Conservation (phyloP, 2,113 vertebrate genomes). For the Tupaia tana region DNA sequence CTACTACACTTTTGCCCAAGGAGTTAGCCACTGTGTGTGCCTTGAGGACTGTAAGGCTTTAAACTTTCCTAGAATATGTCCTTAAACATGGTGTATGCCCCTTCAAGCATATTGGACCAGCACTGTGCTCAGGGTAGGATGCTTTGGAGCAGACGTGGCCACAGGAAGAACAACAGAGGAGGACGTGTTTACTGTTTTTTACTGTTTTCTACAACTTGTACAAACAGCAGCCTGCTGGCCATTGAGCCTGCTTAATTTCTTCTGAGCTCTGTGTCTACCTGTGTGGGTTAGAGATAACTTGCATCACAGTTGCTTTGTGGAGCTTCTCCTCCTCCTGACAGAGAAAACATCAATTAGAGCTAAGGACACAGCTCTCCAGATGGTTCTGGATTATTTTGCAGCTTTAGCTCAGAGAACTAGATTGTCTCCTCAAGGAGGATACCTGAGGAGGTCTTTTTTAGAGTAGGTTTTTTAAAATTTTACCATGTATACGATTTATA, state of each 20-base stretch:
- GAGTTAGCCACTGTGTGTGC: neutral
- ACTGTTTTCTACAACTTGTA: neutral
- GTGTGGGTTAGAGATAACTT: neutral
- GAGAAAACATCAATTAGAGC: slow-evolving; percentile 4
- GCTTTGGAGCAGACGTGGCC: neutral
- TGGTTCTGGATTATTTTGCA: neutral
- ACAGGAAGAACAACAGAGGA: neutral
- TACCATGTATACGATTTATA: neutral
- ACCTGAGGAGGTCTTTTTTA: neutral
- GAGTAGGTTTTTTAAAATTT: neutral
- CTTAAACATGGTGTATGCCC: neutral
- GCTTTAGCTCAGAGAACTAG: neutral
- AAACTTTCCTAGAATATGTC: neutral
- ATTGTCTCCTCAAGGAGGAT: neutral
- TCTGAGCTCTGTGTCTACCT: neutral
- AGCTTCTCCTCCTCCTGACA: neutral
- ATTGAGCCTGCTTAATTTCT: neutral
- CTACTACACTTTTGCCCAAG: neutral
- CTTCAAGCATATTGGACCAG: too few relatives aligned
- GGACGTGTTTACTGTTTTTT: neutral
- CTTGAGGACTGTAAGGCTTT: neutral
- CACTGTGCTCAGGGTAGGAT: neutral
- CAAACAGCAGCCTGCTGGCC: neutral
- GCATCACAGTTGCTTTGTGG: neutral
- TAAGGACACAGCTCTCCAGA: neutral